Percentiles rank a stretch among this genome's conserved stretches.
phyloP scores from a whole-genome alignment of 2,113 vertebrate genomes.

The Bufo gargarizans region DNA sequence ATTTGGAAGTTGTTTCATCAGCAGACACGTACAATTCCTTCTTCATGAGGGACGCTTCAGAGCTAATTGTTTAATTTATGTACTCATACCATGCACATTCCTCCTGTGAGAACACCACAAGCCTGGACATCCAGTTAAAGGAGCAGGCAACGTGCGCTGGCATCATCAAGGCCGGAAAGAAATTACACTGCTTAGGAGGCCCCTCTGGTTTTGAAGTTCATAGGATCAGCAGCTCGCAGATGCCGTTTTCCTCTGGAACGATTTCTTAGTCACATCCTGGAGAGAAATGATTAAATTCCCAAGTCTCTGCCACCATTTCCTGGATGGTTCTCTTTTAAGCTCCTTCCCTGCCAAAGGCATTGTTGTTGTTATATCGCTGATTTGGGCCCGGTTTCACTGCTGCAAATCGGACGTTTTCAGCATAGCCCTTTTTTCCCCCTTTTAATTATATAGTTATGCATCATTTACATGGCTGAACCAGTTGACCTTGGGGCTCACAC shows the following conservation, averaged over 20 bases:
- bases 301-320: conserved; percentile 56
- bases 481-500: conserved; percentile 30
- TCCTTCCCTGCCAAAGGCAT: conserved; percentile 37
- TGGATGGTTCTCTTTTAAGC: conserved; percentile 29
- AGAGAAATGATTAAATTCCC: conserved; percentile 58
- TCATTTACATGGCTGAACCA: not conserved
- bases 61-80: conserved; percentile 37
- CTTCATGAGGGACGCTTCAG: conserved; percentile 16
- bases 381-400: not conserved
- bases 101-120: conserved; percentile 38
- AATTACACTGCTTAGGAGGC: conserved; percentile 34
- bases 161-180: conserved; percentile 33
- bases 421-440: not conserved
- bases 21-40: not conserved
- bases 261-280: conserved; percentile 58
- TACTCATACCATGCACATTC: conserved; percentile 31
- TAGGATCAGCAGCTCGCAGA: conserved; percentile 48
- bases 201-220: conserved; percentile 46
- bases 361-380: conserved; percentile 39
- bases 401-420: conserved; percentile 8
- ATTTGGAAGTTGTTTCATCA: not conserved
- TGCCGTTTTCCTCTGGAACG: conserved; percentile 46
- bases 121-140: conserved; percentile 20
- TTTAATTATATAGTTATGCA: conserved; percentile 1
- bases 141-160: conserved; percentile 20